Percentiles rank a stretch among this genome's conserved stretches.
Conservation (phyloP, 2,888 invertebrate genomes). For the Eulithis prunata region DNA sequence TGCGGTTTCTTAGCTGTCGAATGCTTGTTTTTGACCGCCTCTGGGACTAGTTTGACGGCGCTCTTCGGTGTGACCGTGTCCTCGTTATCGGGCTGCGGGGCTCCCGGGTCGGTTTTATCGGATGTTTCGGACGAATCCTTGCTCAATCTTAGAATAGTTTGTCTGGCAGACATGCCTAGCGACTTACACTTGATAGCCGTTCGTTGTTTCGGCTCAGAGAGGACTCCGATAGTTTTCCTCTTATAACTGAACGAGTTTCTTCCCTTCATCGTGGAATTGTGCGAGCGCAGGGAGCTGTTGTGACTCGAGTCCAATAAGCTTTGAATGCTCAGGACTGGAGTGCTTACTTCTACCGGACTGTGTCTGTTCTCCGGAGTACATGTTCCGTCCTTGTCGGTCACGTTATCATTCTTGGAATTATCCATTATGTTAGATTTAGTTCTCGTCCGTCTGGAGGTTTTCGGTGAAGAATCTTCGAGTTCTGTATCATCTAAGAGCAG, state of each 20-base stretch:
- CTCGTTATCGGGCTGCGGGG: constrained; percentile 44
- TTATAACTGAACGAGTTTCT: constrained; percentile 37
- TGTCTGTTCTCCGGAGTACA: constrained; percentile 62
- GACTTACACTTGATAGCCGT: constrained; percentile 53
- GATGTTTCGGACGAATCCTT: constrained; percentile 48
- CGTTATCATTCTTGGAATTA: constrained; percentile 9
- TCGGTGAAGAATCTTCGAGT: constrained; percentile 54
- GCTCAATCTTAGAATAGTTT: constrained; percentile 46
- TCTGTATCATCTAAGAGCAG: constrained; percentile 49
- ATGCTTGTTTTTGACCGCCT: constrained; percentile 75
- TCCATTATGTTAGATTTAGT: constrained; percentile 31
- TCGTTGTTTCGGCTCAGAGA: constrained; percentile 43
- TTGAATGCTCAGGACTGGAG: constrained; percentile 70
- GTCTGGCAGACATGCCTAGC: constrained; percentile 44
- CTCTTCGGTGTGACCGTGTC: constrained; percentile 71
- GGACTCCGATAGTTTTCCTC: constrained; percentile 59
- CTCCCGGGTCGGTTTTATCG: constrained; percentile 43
- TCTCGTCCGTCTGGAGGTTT: constrained; percentile 50
- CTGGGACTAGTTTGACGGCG: constrained; percentile 61
- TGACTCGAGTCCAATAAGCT: constrained; percentile 62
- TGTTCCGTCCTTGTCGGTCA: constrained; percentile 45
- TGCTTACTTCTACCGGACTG: constrained; percentile 61
- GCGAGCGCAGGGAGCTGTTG: constrained; percentile 46
- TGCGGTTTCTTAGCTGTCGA: constrained; percentile 79
- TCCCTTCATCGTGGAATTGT: constrained; percentile 36